Percentiles rank a stretch among this genome's conserved stretches.
phyloP scores from a whole-genome alignment of 2,797 vertebrate species.

The Peromyscus attwateri region DNA sequence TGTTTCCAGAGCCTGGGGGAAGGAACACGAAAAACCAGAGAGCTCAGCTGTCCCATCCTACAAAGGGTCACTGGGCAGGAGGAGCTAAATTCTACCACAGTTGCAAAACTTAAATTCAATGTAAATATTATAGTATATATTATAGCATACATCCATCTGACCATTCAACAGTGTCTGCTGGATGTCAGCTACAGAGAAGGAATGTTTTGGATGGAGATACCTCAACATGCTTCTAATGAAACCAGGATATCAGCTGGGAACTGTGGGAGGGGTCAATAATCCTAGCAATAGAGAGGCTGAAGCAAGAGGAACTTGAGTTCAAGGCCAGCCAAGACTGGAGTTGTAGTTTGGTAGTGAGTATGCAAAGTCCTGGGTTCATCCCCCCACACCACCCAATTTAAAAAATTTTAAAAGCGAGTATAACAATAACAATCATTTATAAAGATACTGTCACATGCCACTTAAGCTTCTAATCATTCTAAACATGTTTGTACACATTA shows the following conservation, averaged over 20 bases:
- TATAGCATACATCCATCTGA: background rate
- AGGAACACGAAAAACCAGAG: background rate
- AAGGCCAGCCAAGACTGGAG: background rate
- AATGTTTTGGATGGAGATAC: background rate
- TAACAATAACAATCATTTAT: background rate
- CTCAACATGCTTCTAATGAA: conserved; percentile 23
- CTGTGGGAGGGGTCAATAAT: background rate
- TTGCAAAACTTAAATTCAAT: conserved; percentile 18
- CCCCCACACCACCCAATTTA: background rate
- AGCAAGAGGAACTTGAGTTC: background rate
- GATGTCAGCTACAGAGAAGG: background rate
- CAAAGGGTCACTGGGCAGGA: background rate
- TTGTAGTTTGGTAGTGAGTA: background rate
- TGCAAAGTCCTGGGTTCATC: background rate
- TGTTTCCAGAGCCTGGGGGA: background rate
- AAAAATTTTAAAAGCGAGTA: background rate
- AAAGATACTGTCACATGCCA: background rate
- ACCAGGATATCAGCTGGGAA: background rate
- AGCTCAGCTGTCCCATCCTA: background rate
- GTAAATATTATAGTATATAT: background rate
- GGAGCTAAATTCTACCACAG: background rate
- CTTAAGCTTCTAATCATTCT: background rate
- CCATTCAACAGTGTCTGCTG: background rate
- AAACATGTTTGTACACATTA: background rate
- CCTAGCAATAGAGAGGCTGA: background rate